Base-by-base conservation (phyloP, 23 tunicate species). In the Aplidium turbinatum region DNA sequence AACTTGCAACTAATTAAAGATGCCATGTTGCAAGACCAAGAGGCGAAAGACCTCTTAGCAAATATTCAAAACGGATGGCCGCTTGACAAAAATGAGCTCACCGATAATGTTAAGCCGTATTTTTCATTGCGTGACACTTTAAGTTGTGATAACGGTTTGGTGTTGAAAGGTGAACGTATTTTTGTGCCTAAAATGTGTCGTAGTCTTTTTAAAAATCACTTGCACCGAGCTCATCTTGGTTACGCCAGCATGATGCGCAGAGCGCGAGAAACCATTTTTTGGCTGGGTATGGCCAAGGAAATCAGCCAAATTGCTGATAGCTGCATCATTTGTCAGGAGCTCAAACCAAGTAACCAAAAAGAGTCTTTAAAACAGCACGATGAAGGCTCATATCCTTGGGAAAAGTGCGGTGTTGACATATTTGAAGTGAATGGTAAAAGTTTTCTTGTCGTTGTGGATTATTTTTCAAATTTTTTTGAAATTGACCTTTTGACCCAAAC, bases 221-320 rank as follows among this genome's bases (percentile, higher is more conserved):
- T 71, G 22, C 66, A 71, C 24, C 5, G 4, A 4, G 63, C 77
- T 31, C 65, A 71, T 51, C 35, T 71, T 9, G 66, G 77, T 26
- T 71, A 47, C 27, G 63, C 22, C 2, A 71, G 77, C 27, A 51
- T 71, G 66, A 71, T 71, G 77, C 62, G 77, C 19, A 3, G 77
- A 21, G 65, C 77, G 4, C 66, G 77, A 6, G 38, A 71, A 26
- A 71, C 66, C 6, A 30, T 71, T 31, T 71, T 71, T 51, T 71
- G 77, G 77, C 19, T 71, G n/a, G 77, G 77, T 18, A 71, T 51
- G 77, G 4, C 66, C 23, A 71, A 71, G 30, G 77, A 71, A 23
- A 71, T 71, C 19, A 48, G 27, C 4, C 62, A 23, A 71, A 22
- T 26, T 22, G 58, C 73, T 38, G 57, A 38, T 24, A 67, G 69